A percentile compares a stretch with the other conserved stretches of the same genome.
Conservation (phyloP, 2,797 vertebrate genomes). For the Staurois parvus region DNA sequence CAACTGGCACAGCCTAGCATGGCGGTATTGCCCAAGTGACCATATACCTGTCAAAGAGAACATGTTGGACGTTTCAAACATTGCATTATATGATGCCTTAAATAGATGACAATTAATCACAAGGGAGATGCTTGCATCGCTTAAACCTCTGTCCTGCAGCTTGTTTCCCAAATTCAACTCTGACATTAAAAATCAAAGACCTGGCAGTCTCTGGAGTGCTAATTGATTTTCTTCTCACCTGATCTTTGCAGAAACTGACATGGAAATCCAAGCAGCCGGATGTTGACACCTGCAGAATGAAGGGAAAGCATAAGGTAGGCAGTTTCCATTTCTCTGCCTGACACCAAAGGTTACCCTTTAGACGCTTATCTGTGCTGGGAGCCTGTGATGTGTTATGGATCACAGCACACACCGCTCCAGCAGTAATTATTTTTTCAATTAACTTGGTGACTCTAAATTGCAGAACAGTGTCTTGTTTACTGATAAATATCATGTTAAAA, state of each 20-base stretch:
- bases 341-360: constrained; percentile 73
- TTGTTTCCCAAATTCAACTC: constrained; percentile 66
- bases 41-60: constrained; percentile 22
- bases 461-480: constrained; percentile 63
- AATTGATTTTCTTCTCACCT: constrained; percentile 75
- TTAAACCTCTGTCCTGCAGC: constrained; percentile 68
- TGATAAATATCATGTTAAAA: constrained; percentile 32
- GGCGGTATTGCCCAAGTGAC: background rate
- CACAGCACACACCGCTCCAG: constrained; percentile 64
- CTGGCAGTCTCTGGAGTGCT: constrained; percentile 66
- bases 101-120: constrained; percentile 68
- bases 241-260: constrained; percentile 90
- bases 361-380: constrained; percentile 66
- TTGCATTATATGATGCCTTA: constrained; percentile 22
- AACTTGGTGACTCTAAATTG: constrained; percentile 74
- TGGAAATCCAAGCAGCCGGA: constrained; percentile 98
- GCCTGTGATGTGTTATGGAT: constrained; percentile 69
- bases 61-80: background rate
- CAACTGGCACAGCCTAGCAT: background rate
- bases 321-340: constrained; percentile 74
- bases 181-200: constrained; percentile 72
- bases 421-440: constrained; percentile 74
- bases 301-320: constrained; percentile 97
- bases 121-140: constrained; percentile 70
- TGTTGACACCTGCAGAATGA: constrained; percentile 99